These are phyloP conservation scores for Euura saliciscinereae DNA, from an alignment of 1,140 invertebrate genomes.

Conservation along the genomic window DNA sequence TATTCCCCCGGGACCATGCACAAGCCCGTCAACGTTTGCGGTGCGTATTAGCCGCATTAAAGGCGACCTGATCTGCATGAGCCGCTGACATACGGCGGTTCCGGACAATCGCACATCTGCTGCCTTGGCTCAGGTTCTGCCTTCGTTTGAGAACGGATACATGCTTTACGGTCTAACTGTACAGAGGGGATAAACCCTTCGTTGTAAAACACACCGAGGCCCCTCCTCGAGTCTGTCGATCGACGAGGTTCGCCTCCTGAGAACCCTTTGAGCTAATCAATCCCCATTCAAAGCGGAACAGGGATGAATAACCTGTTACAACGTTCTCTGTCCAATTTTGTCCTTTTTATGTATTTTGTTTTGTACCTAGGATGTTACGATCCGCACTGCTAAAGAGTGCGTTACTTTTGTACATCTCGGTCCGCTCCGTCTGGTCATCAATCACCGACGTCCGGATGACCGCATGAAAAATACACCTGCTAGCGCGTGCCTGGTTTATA, in stretches of 20 bases:
- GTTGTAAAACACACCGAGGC: background rate
- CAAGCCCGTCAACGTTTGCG: conserved; percentile 28
- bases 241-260: conserved; percentile 7
- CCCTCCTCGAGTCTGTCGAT: conserved; percentile 1
- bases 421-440: background rate
- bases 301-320: conserved; percentile 3
- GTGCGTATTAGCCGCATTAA: conserved; percentile 39
- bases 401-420: no score
- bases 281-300: conserved; percentile 38
- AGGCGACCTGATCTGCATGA: conserved; percentile 42
- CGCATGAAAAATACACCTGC: conserved; percentile 6
- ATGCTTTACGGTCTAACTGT: background rate
- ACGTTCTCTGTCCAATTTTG: no score
- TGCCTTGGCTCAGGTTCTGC: background rate
- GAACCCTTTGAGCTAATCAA: conserved; percentile 49
- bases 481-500: background rate
- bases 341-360: no score
- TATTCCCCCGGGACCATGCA: background rate
- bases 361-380: no score
- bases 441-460: background rate
- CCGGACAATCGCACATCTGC: conserved; percentile 38
- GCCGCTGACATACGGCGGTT: conserved; percentile 45
- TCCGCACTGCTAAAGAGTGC: no score
- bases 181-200: conserved; percentile 1
- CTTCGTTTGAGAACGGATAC: background rate